These are phyloP conservation scores for Calameuta idolon DNA, from an alignment of 2,888 invertebrate species.

Conservation along the genomic window DNA sequence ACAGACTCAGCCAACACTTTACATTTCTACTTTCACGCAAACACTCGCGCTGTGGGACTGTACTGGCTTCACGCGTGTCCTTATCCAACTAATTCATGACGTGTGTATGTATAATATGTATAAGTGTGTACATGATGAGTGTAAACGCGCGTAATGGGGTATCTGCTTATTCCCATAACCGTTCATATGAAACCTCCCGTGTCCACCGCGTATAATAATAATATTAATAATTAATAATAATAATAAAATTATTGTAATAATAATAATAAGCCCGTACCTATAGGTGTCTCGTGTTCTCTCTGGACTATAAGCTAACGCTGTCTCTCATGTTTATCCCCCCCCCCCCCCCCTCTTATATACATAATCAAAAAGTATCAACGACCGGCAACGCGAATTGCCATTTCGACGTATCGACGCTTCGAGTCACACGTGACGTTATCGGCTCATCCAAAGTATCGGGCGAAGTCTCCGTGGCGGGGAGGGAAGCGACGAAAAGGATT, in stretches of 20 bases:
- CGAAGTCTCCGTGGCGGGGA: neutral
- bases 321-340: neutral
- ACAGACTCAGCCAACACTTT: slow-evolving; percentile 10
- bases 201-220: neutral
- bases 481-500: neutral
- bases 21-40: slow-evolving; percentile 15
- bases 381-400: neutral
- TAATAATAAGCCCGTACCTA: neutral
- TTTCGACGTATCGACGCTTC: neutral
- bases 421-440: neutral
- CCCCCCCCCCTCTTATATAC: neutral
- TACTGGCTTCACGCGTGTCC: slow-evolving; percentile 57
- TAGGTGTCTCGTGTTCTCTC: neutral
- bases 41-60: slow-evolving; percentile 49
- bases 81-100: slow-evolving; percentile 57
- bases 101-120: slow-evolving; percentile 25
- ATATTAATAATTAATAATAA: neutral
- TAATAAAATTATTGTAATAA: neutral
- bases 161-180: neutral
- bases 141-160: neutral
- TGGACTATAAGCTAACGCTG: neutral
- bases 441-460: neutral
- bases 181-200: neutral
- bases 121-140: slow-evolving; percentile 1
- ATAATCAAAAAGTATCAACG: neutral